Base-by-base conservation (phyloP, 2,888 invertebrate species). In the Uloborus plumipes region DNA sequence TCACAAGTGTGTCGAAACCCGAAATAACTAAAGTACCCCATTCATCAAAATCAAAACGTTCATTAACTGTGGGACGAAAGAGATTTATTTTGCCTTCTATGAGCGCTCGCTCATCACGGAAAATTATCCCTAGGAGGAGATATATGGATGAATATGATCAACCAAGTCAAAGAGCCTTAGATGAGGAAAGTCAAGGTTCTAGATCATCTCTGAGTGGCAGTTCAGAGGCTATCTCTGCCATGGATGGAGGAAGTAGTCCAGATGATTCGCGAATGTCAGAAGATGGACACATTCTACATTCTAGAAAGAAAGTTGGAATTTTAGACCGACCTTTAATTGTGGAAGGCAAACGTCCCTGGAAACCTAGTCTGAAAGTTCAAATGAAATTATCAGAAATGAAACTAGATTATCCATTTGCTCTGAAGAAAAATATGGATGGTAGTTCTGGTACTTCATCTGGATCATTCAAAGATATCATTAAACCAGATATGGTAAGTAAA, bases 401-500 rank as follows among this genome's bases (percentile, higher is more conserved):
- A 64, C 79, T 55, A 58, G 77, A 84, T 20, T 67, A 73, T 55
- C 74, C 78, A 14, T 82, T 78, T 74, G 67, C 20, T 18, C 64
- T 84, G 20, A 72, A 77, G 51, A 74, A 75, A 47, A 77, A 69
- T n/a, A 65, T 20, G 7, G 74, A 84, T 55, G 71, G 73, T 51
- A 82, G 67, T 49, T 74, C 71, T 11, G 73, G 74, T 16, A 71
- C 74, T n/a, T 84, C 78, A 16, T 83, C 74, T 22, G 78, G 79
- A 13, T 83, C 83, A 49, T 74, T 83, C 39, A 85, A 81, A 53
- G 85, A 86, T 51, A 72, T 78, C 18, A 86, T 86, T 20, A 85
- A 84, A 53, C 77, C 80, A 49, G 85, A 86, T 64, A 86, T 83
- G 83, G 79, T 86, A 18, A 86, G 86, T 69, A 85, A 84, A 51